Percentiles rank a stretch among this genome's conserved stretches.
These are phyloP conservation scores for Baryphthengus martii DNA, from an alignment of 2,113 vertebrate genomes.

Conservation along the genomic window DNA sequence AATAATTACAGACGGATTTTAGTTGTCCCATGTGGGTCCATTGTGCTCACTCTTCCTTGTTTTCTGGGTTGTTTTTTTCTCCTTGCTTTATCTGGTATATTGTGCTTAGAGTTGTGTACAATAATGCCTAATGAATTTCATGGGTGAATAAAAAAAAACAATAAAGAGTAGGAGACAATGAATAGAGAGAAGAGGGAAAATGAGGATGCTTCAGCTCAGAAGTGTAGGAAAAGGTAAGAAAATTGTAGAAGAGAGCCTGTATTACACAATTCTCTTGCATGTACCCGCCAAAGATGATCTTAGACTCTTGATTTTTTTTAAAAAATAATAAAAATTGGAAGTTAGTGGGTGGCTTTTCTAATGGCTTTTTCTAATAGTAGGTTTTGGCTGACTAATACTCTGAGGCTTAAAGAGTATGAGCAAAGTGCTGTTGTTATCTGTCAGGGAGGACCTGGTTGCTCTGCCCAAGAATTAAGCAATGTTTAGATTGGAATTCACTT, in stretches of 20 bases:
- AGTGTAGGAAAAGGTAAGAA: not conserved
- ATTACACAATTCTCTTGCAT: not conserved
- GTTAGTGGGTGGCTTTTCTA: slow-evolving; percentile 44
- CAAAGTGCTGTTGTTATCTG: not conserved
- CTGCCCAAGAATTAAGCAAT: not conserved
- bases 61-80: not conserved
- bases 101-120: not conserved
- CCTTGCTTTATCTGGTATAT: not conserved
- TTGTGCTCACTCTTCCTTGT: not conserved
- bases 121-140: slow-evolving; percentile 11
- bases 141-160: not conserved
- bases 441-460: not conserved
- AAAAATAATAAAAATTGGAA: not conserved
- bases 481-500: not conserved
- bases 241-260: not conserved
- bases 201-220: not conserved
- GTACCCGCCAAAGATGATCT: not conserved
- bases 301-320: not conserved
- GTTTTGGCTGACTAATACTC: slow-evolving; percentile 57
- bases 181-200: not conserved
- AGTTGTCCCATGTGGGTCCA: not conserved
- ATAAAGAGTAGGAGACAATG: not conserved
- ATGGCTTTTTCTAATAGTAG: slow-evolving; percentile 40
- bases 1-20: not conserved
- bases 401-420: not conserved